phyloP scores from a whole-genome alignment of 2,797 vertebrate genomes.

The Clarias platycephalus region DNA sequence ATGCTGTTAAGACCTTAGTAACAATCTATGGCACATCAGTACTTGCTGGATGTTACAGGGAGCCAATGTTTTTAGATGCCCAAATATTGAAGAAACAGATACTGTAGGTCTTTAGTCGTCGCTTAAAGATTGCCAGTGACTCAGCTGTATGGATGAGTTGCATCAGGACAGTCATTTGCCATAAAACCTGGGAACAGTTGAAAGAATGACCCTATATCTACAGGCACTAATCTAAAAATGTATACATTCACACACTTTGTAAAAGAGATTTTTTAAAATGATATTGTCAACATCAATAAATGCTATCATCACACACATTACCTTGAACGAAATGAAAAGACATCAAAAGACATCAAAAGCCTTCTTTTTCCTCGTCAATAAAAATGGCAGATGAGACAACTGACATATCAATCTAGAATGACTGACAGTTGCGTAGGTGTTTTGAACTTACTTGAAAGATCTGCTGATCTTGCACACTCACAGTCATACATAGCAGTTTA shows the following conservation, averaged over 20 bases:
- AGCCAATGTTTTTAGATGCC: background rate
- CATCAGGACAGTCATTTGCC: too few relatives aligned
- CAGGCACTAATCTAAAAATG: background rate
- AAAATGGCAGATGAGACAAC: background rate
- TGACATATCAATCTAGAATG: background rate
- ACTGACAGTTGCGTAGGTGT: background rate
- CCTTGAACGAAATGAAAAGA: background rate
- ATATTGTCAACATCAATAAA: background rate
- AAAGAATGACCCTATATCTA: background rate
- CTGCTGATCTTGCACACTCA: background rate
- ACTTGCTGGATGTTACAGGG: constrained; percentile 46
- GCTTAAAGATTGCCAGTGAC: too few relatives aligned
- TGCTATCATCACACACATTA: too few relatives aligned
- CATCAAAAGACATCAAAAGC: background rate
- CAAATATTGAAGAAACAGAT: too few relatives aligned
- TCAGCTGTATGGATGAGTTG: too few relatives aligned
- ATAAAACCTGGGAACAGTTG: too few relatives aligned
- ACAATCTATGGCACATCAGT: constrained; percentile 53
- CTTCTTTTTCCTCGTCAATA: too few relatives aligned
- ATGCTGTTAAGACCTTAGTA: constrained; percentile 55
- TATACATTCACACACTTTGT: background rate
- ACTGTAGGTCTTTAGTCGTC: too few relatives aligned
- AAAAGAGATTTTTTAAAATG: background rate
- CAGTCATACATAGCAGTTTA: background rate
- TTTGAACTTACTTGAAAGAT: background rate